Evolutionary conservation across 1,140 invertebrate genomes (phyloP).

Genomic region (Trichonephila inaurata): DNA sequence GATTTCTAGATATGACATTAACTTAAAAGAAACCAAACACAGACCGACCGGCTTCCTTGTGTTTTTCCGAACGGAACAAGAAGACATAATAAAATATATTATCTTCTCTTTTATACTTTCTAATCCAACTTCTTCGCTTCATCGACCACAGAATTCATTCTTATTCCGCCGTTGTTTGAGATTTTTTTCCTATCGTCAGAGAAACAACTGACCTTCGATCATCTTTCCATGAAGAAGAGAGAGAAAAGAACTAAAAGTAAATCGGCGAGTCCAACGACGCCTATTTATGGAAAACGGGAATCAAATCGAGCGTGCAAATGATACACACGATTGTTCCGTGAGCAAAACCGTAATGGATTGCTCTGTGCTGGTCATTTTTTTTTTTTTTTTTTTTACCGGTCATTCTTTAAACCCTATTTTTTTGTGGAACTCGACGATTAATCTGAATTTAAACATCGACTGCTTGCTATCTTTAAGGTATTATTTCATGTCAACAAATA

Average conservation of each 20-base stretch:
- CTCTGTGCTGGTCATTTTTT: background rate
- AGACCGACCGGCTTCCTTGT: no score
- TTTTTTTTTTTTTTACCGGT: background rate
- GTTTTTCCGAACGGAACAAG: no score
- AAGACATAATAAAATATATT: no score
- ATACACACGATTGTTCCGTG: background rate
- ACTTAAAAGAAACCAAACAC: no score
- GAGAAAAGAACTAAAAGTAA: background rate
- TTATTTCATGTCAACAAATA: no score
- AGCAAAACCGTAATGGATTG: constrained; percentile 1
- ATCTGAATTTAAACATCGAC: no score
- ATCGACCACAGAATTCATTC: background rate
- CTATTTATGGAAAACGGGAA: background rate
- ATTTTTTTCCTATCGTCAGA: background rate
- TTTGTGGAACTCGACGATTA: background rate
- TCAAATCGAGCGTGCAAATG: constrained; percentile 19
- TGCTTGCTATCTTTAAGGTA: no score
- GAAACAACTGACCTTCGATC: background rate
- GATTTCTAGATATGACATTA: no score
- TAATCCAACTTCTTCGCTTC: background rate
- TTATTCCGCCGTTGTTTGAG: background rate
- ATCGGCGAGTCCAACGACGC: background rate
- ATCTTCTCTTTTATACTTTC: background rate
- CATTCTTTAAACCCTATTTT: background rate
- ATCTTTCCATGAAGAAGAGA: background rate